Base-by-base conservation (phyloP, 2,888 invertebrate species). In the Tipula confusa region DNA sequence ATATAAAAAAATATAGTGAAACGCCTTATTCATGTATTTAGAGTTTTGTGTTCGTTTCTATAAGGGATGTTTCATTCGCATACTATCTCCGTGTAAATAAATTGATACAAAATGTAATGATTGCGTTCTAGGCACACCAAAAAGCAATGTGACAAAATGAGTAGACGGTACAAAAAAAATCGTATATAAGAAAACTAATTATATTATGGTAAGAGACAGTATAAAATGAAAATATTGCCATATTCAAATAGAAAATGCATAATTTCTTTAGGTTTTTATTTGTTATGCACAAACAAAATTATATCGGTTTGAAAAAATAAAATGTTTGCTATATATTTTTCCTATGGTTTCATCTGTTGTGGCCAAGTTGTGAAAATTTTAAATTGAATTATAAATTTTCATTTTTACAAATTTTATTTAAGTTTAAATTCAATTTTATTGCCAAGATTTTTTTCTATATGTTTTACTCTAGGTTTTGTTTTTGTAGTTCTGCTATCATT, bases 291-390 rank as follows among this genome's bases (percentile, higher is more conserved):
- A 64, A 64, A 24, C 64, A 64, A 64, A 7, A 64, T 24, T 64
- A n/a, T n/a, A 64, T 64, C 64, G 64, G 24, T 64, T 64, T 9
- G 11, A 24, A 18, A 24, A 64, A 64, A 24, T 24, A 24, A 64
- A 64, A 43, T 15, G 6, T 43, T 43, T 15, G 43, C 15, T 43
- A 64, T 64, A 64, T 64, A 64, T 24, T 64, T 43, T 64, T 64
- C 64, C 64, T 64, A 64, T 24, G 64, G 64, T 64, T 64, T 64
- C 64, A 24, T 64, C 64, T 64, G 64, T 64, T 64, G 64, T 64
- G 64, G 64, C 64, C 64, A 64, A 64, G 64, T 64, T 64, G 64
- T 64, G 64, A 64, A 64, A 64, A 64, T 64, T 64, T 64, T 64
- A 64, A 64, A 64, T 64, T 64, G 64, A 64, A 64, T 64, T 64